Conservation (phyloP, 2,888 invertebrate genomes). For the Phaonia tiefii region DNA sequence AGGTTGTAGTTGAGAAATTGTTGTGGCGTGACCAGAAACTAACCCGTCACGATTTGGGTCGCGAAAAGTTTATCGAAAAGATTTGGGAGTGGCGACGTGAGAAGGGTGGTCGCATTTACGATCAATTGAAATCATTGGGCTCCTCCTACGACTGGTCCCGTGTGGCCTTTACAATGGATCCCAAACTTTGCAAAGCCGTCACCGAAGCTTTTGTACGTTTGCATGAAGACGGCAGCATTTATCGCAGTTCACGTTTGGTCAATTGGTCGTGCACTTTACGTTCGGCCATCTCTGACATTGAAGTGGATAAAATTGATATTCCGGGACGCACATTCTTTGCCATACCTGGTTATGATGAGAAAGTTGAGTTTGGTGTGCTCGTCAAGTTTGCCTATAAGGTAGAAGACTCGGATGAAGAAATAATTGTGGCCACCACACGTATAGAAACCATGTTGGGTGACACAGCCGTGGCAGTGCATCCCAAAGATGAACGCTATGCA, state of each 20-base stretch:
- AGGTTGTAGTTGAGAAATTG: constrained; percentile 98
- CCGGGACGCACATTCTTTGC: constrained; percentile 90
- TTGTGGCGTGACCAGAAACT: constrained; percentile 92
- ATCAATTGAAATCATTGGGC: constrained; percentile 93
- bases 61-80: constrained; percentile 94
- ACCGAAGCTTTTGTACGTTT: constrained; percentile 95
- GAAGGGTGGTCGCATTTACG: constrained; percentile 87
- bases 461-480: constrained; percentile 98
- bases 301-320: constrained; percentile 97
- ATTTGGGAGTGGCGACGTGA: constrained; percentile 98
- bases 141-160: constrained; percentile 97
- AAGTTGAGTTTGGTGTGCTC: constrained; percentile 96
- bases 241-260: constrained; percentile 95
- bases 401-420: constrained; percentile 84
- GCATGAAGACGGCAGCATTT: constrained; percentile 93
- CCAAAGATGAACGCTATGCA: constrained; percentile 91
- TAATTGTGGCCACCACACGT: constrained; percentile 97
- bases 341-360: constrained; percentile 88
- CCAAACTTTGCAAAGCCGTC: constrained; percentile 92
- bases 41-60: constrained; percentile 95
- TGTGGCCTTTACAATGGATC: constrained; percentile 98
- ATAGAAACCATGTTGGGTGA: constrained; percentile 99
- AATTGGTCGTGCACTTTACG: constrained; percentile 99
- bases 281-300: constrained; percentile 99
- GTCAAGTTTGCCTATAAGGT: constrained; percentile 95